Base-by-base conservation (phyloP, 2,888 invertebrate genomes). In the Ectropis crepuscularia region DNA sequence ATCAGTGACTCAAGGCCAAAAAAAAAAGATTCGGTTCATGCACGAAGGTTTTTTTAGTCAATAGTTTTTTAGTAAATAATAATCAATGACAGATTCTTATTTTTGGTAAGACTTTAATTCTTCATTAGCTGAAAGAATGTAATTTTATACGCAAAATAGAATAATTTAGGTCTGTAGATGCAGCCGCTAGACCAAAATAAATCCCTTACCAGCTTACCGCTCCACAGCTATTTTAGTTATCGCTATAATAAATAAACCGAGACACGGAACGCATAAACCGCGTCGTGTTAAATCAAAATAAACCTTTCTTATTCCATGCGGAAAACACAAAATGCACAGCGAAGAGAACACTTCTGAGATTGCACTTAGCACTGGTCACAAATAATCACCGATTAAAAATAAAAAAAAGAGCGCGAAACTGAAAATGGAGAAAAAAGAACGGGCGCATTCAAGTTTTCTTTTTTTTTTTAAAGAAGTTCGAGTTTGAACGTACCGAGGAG, bases 141-240 rank as follows among this genome's bases (percentile, higher is more conserved):
- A 71, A 74, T 69, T 63, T 69, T 70, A 67, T 59, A 68, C 57
- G 60, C 66, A 60, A 57, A 71, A 63, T 71, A 72, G 70, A 74
- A 74, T 78, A 77, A 77, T 76, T 76, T 73, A 79, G 78, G 70
- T 75, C 70, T 74, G 71, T 70, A 74, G 74, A 74, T 48, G 59
- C 78, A 79, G 78, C 80, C 75, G 79, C 81, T 79, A 74, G 79
- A 78, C 86, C 82, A 85, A 90, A 89, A 87, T 87, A 88, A 81
- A 80, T 81, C 80, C 80, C 88, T 87, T 86, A 85, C 88, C 87
- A 77, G 87, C 88, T 88, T 86, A 85, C 88, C 87, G 77, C 87
- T 82, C 78, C 82, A 74, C 74, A 80, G 87, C 82, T 89, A 90
- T 90, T 88, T 89, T 83, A 73, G 85, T 77, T 75, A 82, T 83